Percentiles rank a stretch among this genome's conserved stretches.
Evolutionary conservation across 2,797 vertebrate species (phyloP).

Genomic region (Austrolebias charrua): DNA sequence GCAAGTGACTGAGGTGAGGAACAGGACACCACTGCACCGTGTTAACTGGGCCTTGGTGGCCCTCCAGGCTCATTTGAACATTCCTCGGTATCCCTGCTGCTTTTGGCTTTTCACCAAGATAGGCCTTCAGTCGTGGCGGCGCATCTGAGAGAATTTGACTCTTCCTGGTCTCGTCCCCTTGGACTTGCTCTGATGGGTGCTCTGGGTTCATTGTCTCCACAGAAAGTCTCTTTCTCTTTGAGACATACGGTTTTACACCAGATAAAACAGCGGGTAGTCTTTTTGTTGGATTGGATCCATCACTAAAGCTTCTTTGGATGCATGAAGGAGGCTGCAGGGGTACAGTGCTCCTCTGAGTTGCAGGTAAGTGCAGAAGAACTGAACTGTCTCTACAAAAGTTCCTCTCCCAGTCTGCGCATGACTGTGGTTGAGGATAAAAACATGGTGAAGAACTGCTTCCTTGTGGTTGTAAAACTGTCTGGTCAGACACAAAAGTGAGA

Average conservation of each 20-base stretch:
- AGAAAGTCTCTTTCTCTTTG: constrained; percentile 83
- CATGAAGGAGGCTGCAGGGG: constrained; percentile 4
- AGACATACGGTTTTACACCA: constrained; percentile 85
- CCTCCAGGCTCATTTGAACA: constrained; percentile 79
- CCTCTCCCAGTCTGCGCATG: constrained; percentile 11
- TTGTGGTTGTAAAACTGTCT: constrained; percentile 21
- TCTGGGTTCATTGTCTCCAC: constrained; percentile 12
- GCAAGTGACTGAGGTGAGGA: constrained; percentile 84
- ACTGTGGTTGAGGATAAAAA: constrained; percentile 12
- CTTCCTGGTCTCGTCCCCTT: constrained; percentile 33
- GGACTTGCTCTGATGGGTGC: constrained; percentile 19
- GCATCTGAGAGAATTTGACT: constrained; percentile 67
- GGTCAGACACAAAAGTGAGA: constrained; percentile 12
- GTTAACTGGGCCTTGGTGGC: constrained; percentile 88
- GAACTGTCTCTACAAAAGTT: neutral
- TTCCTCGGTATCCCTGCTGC: constrained; percentile 80
- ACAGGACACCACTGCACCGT: constrained; percentile 90
- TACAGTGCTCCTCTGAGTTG: constrained; percentile 7
- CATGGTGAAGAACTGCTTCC: constrained; percentile 5
- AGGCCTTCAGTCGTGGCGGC: constrained; percentile 82
- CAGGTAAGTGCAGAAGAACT: constrained; percentile 16
- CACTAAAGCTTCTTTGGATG: constrained; percentile 11
- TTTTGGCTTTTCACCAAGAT: constrained; percentile 74
- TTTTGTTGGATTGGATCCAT: constrained; percentile 61
- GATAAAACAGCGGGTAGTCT: constrained; percentile 51